A percentile compares a stretch with the other conserved stretches of the same genome.
phyloP scores from a whole-genome alignment of 2,113 vertebrate genomes.

The Microcebus tavaratra region DNA sequence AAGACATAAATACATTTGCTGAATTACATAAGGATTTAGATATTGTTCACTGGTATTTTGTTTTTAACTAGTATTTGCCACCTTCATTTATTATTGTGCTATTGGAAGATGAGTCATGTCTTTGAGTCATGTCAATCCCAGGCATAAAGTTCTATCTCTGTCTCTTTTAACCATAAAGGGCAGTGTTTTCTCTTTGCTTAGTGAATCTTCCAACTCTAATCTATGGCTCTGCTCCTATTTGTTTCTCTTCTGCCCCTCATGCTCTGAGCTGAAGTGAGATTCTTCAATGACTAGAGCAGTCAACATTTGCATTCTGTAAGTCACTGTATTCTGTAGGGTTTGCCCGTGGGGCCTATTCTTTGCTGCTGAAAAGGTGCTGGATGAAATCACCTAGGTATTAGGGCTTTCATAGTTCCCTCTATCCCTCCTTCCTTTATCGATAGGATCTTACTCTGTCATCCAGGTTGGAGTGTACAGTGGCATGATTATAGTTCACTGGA shows the following conservation, averaged over 20 bases:
- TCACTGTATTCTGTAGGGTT: not conserved
- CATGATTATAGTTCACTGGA: too few species aligned
- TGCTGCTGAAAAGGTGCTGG: not conserved
- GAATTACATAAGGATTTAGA: not conserved
- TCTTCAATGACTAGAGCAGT: not conserved
- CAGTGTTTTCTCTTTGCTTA: not conserved
- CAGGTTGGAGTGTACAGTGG: too few species aligned
- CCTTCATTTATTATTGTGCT: not conserved
- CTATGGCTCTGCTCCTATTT: not conserved
- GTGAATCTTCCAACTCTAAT: not conserved
- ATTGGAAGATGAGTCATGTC: not conserved
- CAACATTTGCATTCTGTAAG: not conserved
- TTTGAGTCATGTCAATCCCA: not conserved
- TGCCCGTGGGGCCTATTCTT: not conserved
- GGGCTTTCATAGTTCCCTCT: not conserved
- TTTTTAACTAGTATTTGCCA: not conserved
- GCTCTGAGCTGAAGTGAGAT: not conserved
- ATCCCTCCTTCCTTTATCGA: too few species aligned
- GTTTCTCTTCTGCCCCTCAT: not conserved
- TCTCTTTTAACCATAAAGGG: not conserved
- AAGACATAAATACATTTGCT: not conserved
- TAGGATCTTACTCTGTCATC: too few species aligned
- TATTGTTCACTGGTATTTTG: not conserved
- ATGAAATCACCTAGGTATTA: not conserved
- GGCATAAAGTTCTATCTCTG: not conserved